Evolutionary conservation across 1,140 invertebrate genomes (phyloP), one percentile per base, ranked within the genome.

Genomic region (Drosophila pseudoananassae): DNA sequence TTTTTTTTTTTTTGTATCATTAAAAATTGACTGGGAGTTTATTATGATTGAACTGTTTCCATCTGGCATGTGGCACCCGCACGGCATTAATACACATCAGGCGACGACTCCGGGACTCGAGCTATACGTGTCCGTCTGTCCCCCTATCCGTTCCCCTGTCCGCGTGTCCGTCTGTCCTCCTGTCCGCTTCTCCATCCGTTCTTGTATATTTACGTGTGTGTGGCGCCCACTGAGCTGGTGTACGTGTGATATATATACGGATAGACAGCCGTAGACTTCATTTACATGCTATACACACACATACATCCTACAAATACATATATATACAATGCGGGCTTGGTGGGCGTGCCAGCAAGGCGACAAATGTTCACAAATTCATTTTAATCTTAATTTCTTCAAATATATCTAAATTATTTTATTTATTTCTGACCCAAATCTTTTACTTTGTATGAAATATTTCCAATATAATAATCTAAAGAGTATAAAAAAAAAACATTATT

Each of bases 21-120:
- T 84, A 73, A 84, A 83, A 84, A 84, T 79, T 73, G 69, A 73
- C 72, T 69, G 43, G 50, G 63, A 73, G 72, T 76, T 84, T 84
- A 84, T 84, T 84, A 84, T 84, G 80, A 84, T 84, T 84, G 80
- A 84, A 79, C 80, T 84, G 76, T 76, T 84, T 61, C 56, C 76
- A 84, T 76, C 78, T 84, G 72, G 61, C 80, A 79, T 79, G 65
- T 76, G 71, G 71, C 71, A 76, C 75, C 65, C 75, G 46, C 60
- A 76, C 49, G 47, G 49, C 75, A 83, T 83, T 83, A 68, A 71
- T 83, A 78, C 68, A 82, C 65, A 82, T 82, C 74, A 76, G 54
- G 31, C 38, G 51, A 52, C 47, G 52, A 23, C 27, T 54, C 46
- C 40, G 20, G 20, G 17, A n/a, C 38, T 25, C 17, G 38, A 51